phyloP scores from a whole-genome alignment of 2,113 vertebrate species.

The Heteronetta atricapilla region DNA sequence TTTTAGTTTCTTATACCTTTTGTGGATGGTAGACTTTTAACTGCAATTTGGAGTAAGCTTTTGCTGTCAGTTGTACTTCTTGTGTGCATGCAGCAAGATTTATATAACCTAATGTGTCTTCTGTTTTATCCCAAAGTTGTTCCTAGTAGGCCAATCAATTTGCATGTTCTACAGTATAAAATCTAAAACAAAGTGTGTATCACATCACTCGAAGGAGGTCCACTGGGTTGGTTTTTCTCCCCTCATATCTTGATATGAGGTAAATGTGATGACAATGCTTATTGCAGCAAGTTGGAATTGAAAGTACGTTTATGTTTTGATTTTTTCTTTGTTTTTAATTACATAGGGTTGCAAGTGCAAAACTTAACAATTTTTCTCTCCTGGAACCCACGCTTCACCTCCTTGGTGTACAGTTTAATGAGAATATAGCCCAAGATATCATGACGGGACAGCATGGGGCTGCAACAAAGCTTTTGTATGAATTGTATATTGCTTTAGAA shows the following conservation, averaged over 20 bases:
- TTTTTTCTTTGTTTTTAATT: not conserved
- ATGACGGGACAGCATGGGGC: constrained; percentile 87
- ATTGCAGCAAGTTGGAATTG: not conserved
- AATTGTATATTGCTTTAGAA: constrained; percentile 87
- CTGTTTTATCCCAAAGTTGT: not conserved
- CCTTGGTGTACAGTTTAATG: constrained; percentile 87
- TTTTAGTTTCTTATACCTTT: not conserved
- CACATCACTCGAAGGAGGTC: not conserved
- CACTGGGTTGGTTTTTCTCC: rapidly evolving
- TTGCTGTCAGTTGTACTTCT: not conserved
- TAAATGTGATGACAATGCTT: not conserved
- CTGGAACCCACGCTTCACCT: constrained; percentile 87
- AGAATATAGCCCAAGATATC: constrained; percentile 81
- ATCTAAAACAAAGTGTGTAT: not conserved
- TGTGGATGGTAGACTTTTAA: not conserved
- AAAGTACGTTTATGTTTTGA: not conserved
- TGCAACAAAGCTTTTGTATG: constrained; percentile 87
- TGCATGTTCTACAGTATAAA: not conserved
- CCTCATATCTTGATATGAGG: rapidly evolving
- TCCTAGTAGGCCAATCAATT: not conserved
- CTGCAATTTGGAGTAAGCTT: not conserved
- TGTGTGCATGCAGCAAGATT: not conserved
- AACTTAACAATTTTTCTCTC: constrained; percentile 89
- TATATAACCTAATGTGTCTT: not conserved
- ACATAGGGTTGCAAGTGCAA: constrained; percentile 81